Evolutionary conservation across 1,140 invertebrate species (phyloP), one percentile per base, ranked within the genome.

Genomic region (Drosophila sulfurigaster): DNA sequence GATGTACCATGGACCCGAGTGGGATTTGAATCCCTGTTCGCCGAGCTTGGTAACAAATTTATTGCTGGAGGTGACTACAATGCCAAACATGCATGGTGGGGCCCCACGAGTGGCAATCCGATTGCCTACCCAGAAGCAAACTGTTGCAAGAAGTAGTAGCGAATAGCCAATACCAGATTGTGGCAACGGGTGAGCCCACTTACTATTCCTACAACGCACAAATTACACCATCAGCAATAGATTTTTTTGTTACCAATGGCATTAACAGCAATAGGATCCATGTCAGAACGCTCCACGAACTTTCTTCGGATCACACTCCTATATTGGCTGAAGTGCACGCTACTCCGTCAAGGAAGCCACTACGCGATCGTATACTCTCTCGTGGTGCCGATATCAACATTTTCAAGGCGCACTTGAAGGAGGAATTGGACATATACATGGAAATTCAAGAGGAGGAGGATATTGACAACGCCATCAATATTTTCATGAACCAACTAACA

Each of bases 91-190:
- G 20, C 16, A 11, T 52, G 28, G 28, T 30, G 28, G 28, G 51
- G 51, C 20, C 1, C 20, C 20, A 20, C 20, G 20, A 20, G 1
- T 20, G 20, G 20, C 20, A 3, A 51, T 28, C 38, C 6, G 32
- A 11, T 48, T 20, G 32, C 56, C 25, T 54, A 41, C 11, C 1
- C 30, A 13, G 62, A 43, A 41, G 62, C n/a, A 65, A 56, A 11
- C n/a, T 30, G 13, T 20, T 64, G 11, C 63, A 56, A 20, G 51
- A 56, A 56, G 41, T 10, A 5, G 25, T 68, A 51, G 54, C 45
- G 8, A 48, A 51, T 41, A n/a, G 45, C 8, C 54, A 15, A 10
- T 51, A 49, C 10, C 54, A 51, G 58, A 30, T 58, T 4, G 5
- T 35, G 13, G 16, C 46, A n/a, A 52, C 32, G 6, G 59, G 30